Evolutionary conservation across 1,140 invertebrate genomes (phyloP).

Genomic region (Physella acuta): DNA sequence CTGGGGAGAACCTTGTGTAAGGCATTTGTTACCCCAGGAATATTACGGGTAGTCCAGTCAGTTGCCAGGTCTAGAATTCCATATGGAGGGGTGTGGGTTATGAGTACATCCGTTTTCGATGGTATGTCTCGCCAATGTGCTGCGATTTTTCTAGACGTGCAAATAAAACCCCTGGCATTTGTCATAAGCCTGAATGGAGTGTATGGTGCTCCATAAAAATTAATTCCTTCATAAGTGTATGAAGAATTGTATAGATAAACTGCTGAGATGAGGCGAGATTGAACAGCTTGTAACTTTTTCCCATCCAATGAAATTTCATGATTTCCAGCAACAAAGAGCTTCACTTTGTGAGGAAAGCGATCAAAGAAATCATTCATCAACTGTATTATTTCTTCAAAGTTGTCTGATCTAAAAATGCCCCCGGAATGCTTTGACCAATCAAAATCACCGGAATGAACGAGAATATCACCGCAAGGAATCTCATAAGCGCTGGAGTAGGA

Average conservation of each 20-base stretch:
- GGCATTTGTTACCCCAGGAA: conserved; percentile 10
- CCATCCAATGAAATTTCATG: conserved; percentile 39
- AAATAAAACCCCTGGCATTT: conserved; percentile 35
- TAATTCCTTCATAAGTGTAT: conserved; percentile 34
- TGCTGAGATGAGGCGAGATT: conserved; percentile 30
- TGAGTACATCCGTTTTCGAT: conserved; percentile 39
- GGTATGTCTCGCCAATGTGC: conserved; percentile 41
- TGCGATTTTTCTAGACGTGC: conserved; percentile 27
- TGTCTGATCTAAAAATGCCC: conserved; percentile 20
- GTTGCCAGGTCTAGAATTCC: conserved; percentile 37
- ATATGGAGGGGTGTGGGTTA: conserved; percentile 45
- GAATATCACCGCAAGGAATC: conserved; percentile 43
- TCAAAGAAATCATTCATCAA: conserved; percentile 39
- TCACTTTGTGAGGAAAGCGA: conserved; percentile 39
- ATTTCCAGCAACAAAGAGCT: conserved; percentile 49
- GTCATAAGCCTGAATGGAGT: conserved; percentile 32
- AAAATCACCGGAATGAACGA: conserved; percentile 48
- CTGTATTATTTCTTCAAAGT: conserved; percentile 30
- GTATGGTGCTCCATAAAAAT: conserved; percentile 47
- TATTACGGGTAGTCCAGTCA: conserved; percentile 17
- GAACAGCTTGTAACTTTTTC: conserved; percentile 27
- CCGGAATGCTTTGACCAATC: conserved; percentile 18
- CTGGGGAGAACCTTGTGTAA: conserved; percentile 13
- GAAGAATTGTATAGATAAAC: conserved; percentile 42
- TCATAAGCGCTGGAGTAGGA: conserved; percentile 3